phyloP scores from a whole-genome alignment of 2,113 vertebrate genomes.

The Plecturocebus donacophilus region DNA sequence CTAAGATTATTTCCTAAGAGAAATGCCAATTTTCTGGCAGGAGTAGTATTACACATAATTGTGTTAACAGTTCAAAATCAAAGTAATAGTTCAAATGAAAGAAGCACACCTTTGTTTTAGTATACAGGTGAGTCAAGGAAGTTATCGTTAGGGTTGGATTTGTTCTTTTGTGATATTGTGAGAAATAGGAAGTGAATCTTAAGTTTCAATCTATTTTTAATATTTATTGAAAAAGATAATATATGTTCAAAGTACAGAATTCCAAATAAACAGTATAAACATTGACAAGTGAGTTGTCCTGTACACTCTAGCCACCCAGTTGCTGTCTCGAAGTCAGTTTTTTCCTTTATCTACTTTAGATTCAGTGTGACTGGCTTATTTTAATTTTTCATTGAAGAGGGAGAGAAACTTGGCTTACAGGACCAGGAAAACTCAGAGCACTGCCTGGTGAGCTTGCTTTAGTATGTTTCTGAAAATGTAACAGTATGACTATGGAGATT shows the following conservation, averaged over 20 bases:
- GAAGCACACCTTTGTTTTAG: not conserved
- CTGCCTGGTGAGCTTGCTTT: not conserved
- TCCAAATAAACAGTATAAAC: not conserved
- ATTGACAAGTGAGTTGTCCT: not conserved
- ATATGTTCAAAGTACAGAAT: not conserved
- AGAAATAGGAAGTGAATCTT: not conserved
- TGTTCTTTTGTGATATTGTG: not conserved
- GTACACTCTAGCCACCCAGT: not conserved
- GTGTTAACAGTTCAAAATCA: not conserved
- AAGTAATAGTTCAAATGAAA: not conserved
- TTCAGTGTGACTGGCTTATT: not conserved
- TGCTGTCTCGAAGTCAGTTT: not conserved
- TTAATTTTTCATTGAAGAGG: not conserved
- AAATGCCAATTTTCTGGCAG: not conserved
- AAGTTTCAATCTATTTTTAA: constrained; percentile 30
- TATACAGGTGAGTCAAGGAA: not conserved
- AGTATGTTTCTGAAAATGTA: not conserved
- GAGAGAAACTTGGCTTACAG: not conserved
- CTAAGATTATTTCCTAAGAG: not conserved
- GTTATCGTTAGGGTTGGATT: not conserved
- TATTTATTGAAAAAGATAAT: not conserved
- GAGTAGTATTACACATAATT: not conserved
- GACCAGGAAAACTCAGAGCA: not conserved
- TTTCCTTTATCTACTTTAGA: not conserved
- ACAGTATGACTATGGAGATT: not conserved